Evolutionary conservation across 2,797 vertebrate species (phyloP).

Genomic region (Gobionotothen gibberifrons): DNA sequence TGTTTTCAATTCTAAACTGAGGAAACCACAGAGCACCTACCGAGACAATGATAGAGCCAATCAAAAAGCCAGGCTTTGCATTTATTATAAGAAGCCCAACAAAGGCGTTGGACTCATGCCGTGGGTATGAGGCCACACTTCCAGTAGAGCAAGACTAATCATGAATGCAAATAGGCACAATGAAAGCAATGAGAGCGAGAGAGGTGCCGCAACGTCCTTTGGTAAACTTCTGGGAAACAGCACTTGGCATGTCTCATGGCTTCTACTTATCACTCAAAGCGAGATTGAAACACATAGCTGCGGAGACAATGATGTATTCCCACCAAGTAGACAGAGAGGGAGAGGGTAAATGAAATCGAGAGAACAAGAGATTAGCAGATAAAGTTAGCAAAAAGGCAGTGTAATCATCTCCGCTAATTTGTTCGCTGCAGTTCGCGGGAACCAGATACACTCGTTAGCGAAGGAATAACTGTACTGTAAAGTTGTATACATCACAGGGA

Average conservation of each 20-base stretch:
- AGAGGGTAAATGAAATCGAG: slow-evolving; percentile 51
- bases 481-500: slow-evolving; percentile 27
- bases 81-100: slow-evolving; percentile 62
- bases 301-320: slow-evolving; percentile 64
- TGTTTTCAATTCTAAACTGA: slow-evolving; percentile 35
- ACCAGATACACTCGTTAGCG: slow-evolving; percentile 55
- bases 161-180: slow-evolving; percentile 76
- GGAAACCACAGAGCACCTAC: slow-evolving; percentile 48
- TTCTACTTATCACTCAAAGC: slow-evolving; percentile 67
- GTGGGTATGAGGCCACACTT: slow-evolving; percentile 69
- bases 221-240: slow-evolving; percentile 73
- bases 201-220: slow-evolving; percentile 62
- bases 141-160: slow-evolving; percentile 74
- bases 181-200: slow-evolving; percentile 62
- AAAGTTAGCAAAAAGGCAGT: slow-evolving; percentile 52
- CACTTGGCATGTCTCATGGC: slow-evolving; percentile 62
- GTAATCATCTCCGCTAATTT: slow-evolving; percentile 64
- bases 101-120: slow-evolving; percentile 55
- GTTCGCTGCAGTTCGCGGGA: slow-evolving; percentile 46
- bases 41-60: slow-evolving; percentile 60
- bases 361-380: slow-evolving; percentile 64
- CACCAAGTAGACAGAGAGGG: slow-evolving; percentile 48
- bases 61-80: slow-evolving; percentile 62
- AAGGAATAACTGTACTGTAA: slow-evolving; percentile 31
- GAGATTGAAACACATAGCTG: slow-evolving; percentile 55